Percentiles rank a stretch among this genome's conserved stretches.
Evolutionary conservation across 1,140 invertebrate genomes (phyloP).

Genomic region (Neomicropteryx cornuta): DNA sequence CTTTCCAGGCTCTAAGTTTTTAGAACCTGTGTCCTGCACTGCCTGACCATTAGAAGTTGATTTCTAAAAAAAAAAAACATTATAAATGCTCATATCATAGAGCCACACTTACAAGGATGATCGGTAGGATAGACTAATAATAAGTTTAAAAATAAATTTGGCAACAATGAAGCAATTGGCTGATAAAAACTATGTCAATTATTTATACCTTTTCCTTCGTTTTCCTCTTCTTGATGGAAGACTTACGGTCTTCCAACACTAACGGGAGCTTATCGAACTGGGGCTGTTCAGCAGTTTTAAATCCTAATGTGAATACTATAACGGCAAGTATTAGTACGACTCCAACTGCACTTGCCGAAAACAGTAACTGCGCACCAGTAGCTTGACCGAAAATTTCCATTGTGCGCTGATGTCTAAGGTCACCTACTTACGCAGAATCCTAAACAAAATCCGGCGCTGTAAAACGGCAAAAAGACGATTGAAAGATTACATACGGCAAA

Average conservation of each 20-base stretch:
- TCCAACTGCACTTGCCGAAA: slow-evolving; percentile 51
- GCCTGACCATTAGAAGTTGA: slow-evolving; percentile 37
- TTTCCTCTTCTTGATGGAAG: slow-evolving; percentile 54
- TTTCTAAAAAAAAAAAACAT: slow-evolving; percentile 23
- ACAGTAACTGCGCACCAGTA: slow-evolving; percentile 41
- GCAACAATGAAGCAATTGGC: slow-evolving; percentile 13
- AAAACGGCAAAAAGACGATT: no score
- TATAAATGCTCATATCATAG: neutral
- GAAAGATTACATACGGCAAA: no score
- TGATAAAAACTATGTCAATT: no score
- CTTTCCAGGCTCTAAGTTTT: no score
- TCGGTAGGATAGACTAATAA: no score
- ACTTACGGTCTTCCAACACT: slow-evolving; percentile 48
- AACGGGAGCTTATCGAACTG: slow-evolving; percentile 55
- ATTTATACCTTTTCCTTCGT: slow-evolving; percentile 56
- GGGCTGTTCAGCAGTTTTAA: slow-evolving; percentile 60
- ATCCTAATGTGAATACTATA: slow-evolving; percentile 60
- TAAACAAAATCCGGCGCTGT: no score
- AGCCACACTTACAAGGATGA: no score
- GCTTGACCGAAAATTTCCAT: slow-evolving; percentile 46
- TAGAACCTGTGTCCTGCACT: slow-evolving; percentile 32
- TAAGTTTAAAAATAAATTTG: slow-evolving; percentile 12
- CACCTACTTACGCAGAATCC: no score
- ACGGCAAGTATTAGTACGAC: slow-evolving; percentile 52
- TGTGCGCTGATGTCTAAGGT: slow-evolving; percentile 13